Evolutionary conservation across 2,113 vertebrate species (phyloP).

Genomic region (Phoxinus phoxinus): DNA sequence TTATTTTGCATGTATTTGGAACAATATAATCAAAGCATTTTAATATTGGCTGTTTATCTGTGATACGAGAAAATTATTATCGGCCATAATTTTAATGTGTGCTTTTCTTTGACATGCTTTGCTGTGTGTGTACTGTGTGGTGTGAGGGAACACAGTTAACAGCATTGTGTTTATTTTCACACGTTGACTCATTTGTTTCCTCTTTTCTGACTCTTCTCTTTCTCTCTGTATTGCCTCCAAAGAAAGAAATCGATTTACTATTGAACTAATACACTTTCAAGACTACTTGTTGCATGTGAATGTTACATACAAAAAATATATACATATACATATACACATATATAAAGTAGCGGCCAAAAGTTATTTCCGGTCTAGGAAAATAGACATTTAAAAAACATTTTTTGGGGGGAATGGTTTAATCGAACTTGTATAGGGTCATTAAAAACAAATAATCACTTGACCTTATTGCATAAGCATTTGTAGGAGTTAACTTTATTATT

Average conservation of each 20-base stretch:
- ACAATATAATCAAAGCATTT: neutral
- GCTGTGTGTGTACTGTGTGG: neutral
- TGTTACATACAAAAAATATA: neutral
- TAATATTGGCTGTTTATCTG: neutral
- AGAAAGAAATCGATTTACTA: neutral
- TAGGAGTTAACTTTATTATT: too few species aligned
- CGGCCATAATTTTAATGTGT: neutral
- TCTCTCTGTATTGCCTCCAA: neutral
- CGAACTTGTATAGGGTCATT: too few species aligned
- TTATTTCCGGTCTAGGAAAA: too few species aligned
- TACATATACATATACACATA: too few species aligned
- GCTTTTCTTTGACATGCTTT: neutral
- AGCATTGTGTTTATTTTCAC: neutral
- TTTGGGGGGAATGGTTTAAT: too few species aligned
- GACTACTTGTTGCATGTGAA: neutral
- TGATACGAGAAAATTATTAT: neutral
- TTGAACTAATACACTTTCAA: conserved; percentile 1
- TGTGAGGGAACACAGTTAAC: neutral
- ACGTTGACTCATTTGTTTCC: neutral
- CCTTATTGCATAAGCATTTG: too few species aligned
- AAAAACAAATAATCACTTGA: too few species aligned
- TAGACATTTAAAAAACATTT: too few species aligned
- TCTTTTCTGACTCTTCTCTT: neutral
- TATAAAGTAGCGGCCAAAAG: too few species aligned
- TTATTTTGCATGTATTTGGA: neutral